phyloP scores from a whole-genome alignment of 1,140 invertebrate species.

The Drosophila funebris region DNA sequence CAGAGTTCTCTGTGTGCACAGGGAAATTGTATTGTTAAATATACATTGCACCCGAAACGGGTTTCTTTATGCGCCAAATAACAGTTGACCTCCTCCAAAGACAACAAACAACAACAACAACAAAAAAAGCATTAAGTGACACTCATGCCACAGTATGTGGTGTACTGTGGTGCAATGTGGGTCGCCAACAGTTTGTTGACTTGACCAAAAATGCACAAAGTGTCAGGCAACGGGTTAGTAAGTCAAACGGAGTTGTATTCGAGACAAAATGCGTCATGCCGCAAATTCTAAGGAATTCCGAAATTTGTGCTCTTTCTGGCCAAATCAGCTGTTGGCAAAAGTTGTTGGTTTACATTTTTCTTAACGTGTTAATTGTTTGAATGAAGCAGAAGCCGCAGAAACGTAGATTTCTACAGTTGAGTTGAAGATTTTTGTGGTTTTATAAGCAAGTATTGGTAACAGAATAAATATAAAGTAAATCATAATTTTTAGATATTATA shows the following conservation, averaged over 20 bases:
- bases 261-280: conserved; percentile 54
- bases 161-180: conserved; percentile 55
- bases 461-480: no score
- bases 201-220: conserved; percentile 46
- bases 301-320: neutral
- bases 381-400: no score
- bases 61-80: conserved; percentile 44
- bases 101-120: conserved; percentile 13
- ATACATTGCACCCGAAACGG: conserved; percentile 44
- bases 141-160: conserved; percentile 21
- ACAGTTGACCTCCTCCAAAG: conserved; percentile 58
- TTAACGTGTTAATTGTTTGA: neutral
- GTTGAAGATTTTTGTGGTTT: no score
- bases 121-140: no score
- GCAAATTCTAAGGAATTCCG: conserved; percentile 32
- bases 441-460: no score
- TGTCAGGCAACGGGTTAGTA: conserved; percentile 62
- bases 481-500: no score
- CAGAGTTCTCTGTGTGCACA: neutral
- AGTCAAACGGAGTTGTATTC: conserved; percentile 38
- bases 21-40: conserved; percentile 19
- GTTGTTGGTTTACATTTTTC: neutral
- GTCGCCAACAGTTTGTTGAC: conserved; percentile 66
- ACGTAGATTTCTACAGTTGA: no score
- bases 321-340: conserved; percentile 29